Base-by-base conservation (phyloP, 2,797 vertebrate species). In the Poecilia gillii region DNA sequence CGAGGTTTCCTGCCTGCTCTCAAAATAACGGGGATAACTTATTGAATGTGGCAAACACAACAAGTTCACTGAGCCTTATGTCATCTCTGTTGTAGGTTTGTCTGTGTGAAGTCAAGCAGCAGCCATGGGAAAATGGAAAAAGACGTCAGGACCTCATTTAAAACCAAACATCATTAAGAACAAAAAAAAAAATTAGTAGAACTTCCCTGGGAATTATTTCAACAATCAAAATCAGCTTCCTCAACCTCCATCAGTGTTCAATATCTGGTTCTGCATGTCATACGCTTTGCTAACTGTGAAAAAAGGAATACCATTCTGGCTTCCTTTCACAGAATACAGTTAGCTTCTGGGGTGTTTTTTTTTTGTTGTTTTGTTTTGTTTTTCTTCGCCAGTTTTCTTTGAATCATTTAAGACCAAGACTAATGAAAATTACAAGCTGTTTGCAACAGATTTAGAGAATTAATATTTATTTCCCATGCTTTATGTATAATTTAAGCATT, bases 381-480 rank as follows among this genome's bases (percentile, higher is more conserved):
- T 45, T 70, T 45, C 20, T 77, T 79, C 66, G 51, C 76, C 73
- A 87, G 46, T 43, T 66, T 79, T 1, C n/a, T 18, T 25, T 84
- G 76, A 87, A 85, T 90, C 77, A 82, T 72, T 75, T 83, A 78
- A 25, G 18, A 70, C 45, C 76, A 18, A 33, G 83, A 82, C 85
- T 49, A 49, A 80, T 72, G 85, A 82, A 81, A 81, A 90, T 88
- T 90, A 90, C 83, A 85, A 77, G 82, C 76, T 87, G 86, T 91
- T 91, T 92, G 90, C 87, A 81, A 83, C 88, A 90, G 81, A 88
- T 90, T 87, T 90, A 83, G 80, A 80, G 45, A 87, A 90, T 93
- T 43, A 84, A 87, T 88, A 91, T 91, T 88, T 71, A 89, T 92
- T 87, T 86, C 77, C 31, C 76, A 18, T 6, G 9, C 80, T 86